Percentiles rank a stretch among this genome's conserved stretches.
Conservation (phyloP, 2,797 vertebrate genomes). For the Gorsachius magnificus region DNA sequence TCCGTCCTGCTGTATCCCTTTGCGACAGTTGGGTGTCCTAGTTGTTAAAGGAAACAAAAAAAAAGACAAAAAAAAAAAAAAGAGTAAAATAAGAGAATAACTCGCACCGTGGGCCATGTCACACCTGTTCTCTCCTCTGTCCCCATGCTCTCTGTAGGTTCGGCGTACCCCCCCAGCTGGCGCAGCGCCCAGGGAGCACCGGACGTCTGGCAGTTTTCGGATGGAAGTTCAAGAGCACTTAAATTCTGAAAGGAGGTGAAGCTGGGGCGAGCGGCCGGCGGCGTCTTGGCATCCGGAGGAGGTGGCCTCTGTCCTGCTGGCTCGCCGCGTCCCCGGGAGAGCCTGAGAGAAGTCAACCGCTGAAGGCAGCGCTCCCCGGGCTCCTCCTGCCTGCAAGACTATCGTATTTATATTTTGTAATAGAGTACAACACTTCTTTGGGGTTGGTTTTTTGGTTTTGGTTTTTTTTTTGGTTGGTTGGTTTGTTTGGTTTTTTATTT, state of each 20-base stretch:
- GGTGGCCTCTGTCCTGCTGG: conserved; percentile 76
- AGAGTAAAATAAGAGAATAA: not conserved
- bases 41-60: not conserved
- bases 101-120: conserved; percentile 71
- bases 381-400: conserved; percentile 75
- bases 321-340: conserved; percentile 65
- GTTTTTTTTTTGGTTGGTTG: too few species aligned
- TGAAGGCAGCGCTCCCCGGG: conserved; percentile 70
- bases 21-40: conserved; percentile 26
- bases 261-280: conserved; percentile 55
- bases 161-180: conserved; percentile 79
- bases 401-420: conserved; percentile 86
- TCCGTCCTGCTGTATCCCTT: not conserved
- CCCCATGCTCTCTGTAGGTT: conserved; percentile 80
- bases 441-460: not conserved
- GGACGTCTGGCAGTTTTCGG: conserved; percentile 84
- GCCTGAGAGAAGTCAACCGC: conserved; percentile 70
- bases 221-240: conserved; percentile 83
- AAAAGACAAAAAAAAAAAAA: not conserved
- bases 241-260: conserved; percentile 84
- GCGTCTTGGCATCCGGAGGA: conserved; percentile 63
- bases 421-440: conserved; percentile 66
- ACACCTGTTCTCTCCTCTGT: conserved; percentile 82
- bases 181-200: conserved; percentile 79
- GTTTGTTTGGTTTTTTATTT: not conserved